Percentiles rank a stretch among this genome's conserved stretches.
These are phyloP conservation scores for Drosophila ogumai DNA, from an alignment of 1,140 invertebrate species.

Conservation along the genomic window DNA sequence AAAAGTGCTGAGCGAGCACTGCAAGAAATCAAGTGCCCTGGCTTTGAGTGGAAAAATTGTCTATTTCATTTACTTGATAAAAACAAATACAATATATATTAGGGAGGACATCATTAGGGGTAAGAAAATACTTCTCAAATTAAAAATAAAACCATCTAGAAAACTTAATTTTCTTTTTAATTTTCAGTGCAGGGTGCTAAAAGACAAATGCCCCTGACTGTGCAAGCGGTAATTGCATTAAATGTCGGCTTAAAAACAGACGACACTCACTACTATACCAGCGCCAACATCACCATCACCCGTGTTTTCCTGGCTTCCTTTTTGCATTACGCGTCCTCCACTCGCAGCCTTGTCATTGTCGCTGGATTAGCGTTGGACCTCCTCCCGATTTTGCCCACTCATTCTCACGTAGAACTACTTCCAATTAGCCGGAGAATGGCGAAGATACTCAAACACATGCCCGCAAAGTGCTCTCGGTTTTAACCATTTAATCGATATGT, in stretches of 20 bases:
- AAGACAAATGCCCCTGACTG: conserved; percentile 46
- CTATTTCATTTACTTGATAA: no score
- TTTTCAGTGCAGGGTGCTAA: conserved; percentile 30
- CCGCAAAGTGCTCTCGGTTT: conserved; percentile 60
- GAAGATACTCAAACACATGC: conserved; percentile 10
- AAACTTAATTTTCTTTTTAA: not conserved
- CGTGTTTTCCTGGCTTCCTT: conserved; percentile 7
- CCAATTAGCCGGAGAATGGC: conserved; percentile 65
- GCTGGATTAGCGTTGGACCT: conserved; percentile 60
- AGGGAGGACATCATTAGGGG: no score
- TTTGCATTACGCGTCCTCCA: conserved; percentile 18
- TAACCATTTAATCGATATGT: conserved; percentile 72
- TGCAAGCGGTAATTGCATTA: conserved; percentile 78
- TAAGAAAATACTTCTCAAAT: not conserved
- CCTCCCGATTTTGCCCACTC: conserved; percentile 4
- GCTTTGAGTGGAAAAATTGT: no score
- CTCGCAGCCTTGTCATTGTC: conserved; percentile 62
- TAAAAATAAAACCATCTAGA: not conserved
- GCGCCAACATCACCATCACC: not conserved
- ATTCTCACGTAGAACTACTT: conserved; percentile 38
- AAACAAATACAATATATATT: no score
- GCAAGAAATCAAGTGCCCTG: conserved; percentile 9
- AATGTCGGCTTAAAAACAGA: conserved; percentile 77
- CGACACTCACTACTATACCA: conserved; percentile 6
- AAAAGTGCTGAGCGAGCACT: conserved; percentile 65